A percentile compares a stretch with the other conserved stretches of the same genome.
phyloP scores from a whole-genome alignment of 2,888 invertebrate genomes.

The Ptilodon capucinus region DNA sequence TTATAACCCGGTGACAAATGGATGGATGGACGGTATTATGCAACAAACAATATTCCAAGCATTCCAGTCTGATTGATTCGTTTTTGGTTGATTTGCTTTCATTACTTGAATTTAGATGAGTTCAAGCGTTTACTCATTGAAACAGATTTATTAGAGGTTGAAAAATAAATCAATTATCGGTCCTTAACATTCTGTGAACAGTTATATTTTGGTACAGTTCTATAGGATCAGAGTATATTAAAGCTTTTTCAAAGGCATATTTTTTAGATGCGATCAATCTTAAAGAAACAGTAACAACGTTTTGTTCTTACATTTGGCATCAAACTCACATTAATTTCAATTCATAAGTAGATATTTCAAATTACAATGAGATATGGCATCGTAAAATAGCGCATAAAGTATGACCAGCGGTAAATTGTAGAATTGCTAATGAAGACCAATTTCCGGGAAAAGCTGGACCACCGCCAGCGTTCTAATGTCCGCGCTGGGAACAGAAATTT shows the following conservation, averaged over 20 bases:
- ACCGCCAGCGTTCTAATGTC: conserved; percentile 27
- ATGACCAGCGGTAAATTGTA: conserved; percentile 11
- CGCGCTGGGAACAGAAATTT: conserved; percentile 14
- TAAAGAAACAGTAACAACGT: too few species aligned
- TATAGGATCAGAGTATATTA: too few species aligned
- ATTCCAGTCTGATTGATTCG: conserved; percentile 25
- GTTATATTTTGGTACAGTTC: too few species aligned
- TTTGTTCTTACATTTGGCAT: background rate
- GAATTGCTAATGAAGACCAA: conserved; percentile 24
- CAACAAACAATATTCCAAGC: conserved; percentile 27
- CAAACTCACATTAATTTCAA: background rate
- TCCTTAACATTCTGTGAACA: too few species aligned
- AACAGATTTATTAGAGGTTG: background rate
- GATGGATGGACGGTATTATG: conserved; percentile 16
- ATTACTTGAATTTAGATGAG: background rate
- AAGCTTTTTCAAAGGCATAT: too few species aligned
- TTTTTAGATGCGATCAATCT: too few species aligned
- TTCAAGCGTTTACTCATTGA: background rate
- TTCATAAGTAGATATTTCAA: conserved; percentile 1
- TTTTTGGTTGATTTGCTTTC: background rate
- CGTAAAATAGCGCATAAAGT: conserved; percentile 13
- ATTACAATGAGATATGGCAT: conserved; percentile 12
- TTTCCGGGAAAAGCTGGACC: conserved; percentile 27
- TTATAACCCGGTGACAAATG: background rate
- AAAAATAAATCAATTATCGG: too few species aligned